Base-by-base conservation (phyloP, 2,888 invertebrate species). In the Athalia cordata region DNA sequence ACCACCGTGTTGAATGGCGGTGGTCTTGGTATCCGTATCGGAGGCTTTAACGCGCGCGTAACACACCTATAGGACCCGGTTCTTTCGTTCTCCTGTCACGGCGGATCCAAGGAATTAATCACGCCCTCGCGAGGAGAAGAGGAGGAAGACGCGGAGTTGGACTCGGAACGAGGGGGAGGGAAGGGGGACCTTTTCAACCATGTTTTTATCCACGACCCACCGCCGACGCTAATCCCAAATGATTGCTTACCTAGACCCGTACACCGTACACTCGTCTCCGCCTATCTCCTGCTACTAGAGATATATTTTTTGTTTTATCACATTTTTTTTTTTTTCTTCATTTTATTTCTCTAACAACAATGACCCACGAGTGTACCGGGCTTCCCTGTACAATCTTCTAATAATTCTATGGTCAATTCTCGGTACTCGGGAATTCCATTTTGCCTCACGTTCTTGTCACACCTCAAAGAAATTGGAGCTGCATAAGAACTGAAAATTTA, bases 11-110 rank as follows among this genome's bases (percentile, higher is more conserved):
- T 59, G 5, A 9, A 59, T 57, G 72, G 7, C 47, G 72, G 72
- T 59, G 72, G 59, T 72, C 72, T 13, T 68, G 4, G 11, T 57
- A 47, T 52, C 72, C 72, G 72, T 72, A 47, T 50, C 81, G 80
- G 79, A 80, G 80, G 74, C 59, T 78, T 64, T 62, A 62, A 62
- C 67, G 45, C 64, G 74, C 79, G 64, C 75, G 79, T 80, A 80
- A 82, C 81, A 81, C 76, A 81, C 65, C 82, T 83, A 84, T 29
- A 84, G 81, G 81, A 80, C 81, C 83, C 81, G 74, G 80, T 74
- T 78, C 72, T 78, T 72, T n/a, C 74, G 68, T 64, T 72, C 78
- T 78, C 55, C 64, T 78, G 78, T 78, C 78, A 78, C 64, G 78
- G 72, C 78, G 65, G 9, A 74, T 78, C 78, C 72, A 47, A 72